Evolutionary conservation across 2,113 vertebrate genomes (phyloP).

Genomic region (Perccottus glenii): DNA sequence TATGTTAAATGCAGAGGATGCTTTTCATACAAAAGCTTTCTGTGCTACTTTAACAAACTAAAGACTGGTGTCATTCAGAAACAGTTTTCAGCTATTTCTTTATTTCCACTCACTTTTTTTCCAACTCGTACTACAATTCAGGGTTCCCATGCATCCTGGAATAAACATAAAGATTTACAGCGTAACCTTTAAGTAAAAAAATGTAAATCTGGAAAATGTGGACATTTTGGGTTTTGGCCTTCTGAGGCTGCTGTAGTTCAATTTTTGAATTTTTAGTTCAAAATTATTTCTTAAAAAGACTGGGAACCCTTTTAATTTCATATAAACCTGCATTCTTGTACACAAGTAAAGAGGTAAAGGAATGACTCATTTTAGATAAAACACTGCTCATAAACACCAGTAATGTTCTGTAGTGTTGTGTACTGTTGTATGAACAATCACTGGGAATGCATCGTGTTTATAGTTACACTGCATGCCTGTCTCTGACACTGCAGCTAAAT

Average conservation of each 20-base stretch:
- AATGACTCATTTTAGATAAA: too few relatives aligned
- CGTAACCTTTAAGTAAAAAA: too few relatives aligned
- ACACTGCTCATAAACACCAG: background rate
- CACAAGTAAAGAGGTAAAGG: too few relatives aligned
- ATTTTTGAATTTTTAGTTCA: too few relatives aligned
- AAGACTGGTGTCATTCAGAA: background rate
- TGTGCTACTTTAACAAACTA: background rate
- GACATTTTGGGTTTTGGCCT: too few relatives aligned
- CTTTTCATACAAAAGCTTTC: slow-evolving; percentile 13
- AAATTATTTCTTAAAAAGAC: too few relatives aligned
- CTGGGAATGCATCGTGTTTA: slow-evolving; percentile 16
- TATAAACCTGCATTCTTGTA: slow-evolving; percentile 1
- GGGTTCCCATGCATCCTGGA: too few relatives aligned
- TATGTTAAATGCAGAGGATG: slow-evolving; percentile 5
- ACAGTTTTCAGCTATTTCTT: background rate
- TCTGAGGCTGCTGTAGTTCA: too few relatives aligned
- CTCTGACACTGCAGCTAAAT: background rate
- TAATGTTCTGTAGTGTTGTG: background rate
- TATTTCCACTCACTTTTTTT: background rate
- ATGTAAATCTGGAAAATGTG: too few relatives aligned
- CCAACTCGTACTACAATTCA: background rate
- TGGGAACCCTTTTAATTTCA: slow-evolving; percentile 5
- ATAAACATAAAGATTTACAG: too few relatives aligned
- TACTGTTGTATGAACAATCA: slow-evolving; percentile 26
- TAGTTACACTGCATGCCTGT: slow-evolving; percentile 29